phyloP scores from a whole-genome alignment of 2,113 vertebrate genomes.

The Lasiurus cinereus region DNA sequence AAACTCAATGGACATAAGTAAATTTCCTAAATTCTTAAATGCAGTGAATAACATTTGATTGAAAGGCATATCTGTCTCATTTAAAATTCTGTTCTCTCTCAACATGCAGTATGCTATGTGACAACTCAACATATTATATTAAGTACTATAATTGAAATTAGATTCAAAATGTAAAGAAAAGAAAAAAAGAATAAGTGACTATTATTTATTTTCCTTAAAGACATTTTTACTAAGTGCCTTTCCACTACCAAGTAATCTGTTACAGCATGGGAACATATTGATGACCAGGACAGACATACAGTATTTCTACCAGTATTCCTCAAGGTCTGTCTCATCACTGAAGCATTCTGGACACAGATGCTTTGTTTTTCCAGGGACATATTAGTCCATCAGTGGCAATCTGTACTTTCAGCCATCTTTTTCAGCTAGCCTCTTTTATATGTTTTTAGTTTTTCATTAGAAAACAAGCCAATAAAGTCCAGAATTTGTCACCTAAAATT shows the following conservation, averaged over 20 bases:
- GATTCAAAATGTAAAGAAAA: neutral
- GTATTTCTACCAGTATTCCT: neutral
- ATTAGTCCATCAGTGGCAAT: neutral
- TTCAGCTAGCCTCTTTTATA: neutral
- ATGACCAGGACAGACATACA: neutral
- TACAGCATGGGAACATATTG: neutral
- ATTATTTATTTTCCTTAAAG: neutral
- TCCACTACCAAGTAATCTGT: neutral
- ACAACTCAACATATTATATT: neutral
- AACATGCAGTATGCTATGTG: neutral
- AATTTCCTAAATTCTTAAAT: constrained; percentile 8
- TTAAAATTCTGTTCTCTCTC: constrained; percentile 31
- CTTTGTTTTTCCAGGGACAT: neutral
- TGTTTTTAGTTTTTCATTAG: neutral
- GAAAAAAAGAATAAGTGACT: neutral
- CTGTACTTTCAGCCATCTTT: neutral
- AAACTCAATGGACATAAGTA: neutral
- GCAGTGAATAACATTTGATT: neutral
- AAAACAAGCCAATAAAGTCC: neutral
- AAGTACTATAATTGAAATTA: neutral
- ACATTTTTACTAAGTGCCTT: neutral
- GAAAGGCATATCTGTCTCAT: neutral
- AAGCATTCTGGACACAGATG: neutral
- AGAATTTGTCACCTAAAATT: neutral
- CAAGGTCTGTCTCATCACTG: neutral